These are phyloP conservation scores for Diogma glabrata DNA, from an alignment of 2,888 invertebrate species.

Conservation along the genomic window DNA sequence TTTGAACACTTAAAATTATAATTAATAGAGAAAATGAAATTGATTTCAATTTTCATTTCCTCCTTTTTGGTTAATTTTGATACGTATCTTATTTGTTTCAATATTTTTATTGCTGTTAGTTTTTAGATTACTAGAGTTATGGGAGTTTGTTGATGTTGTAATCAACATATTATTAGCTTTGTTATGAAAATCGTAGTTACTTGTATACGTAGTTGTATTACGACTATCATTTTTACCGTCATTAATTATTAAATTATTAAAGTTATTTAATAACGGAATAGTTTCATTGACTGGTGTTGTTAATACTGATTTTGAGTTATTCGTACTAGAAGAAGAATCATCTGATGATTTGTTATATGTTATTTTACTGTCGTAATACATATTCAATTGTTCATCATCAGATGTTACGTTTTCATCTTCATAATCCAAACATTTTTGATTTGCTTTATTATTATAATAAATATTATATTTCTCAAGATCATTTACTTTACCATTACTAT, in stretches of 20 bases:
- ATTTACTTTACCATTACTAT: background rate
- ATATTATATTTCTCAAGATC: too few relatives aligned
- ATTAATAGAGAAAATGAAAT: too few relatives aligned
- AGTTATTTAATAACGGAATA: slow-evolving; percentile 14
- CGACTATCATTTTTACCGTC: background rate
- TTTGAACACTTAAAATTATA: too few relatives aligned
- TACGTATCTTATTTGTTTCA: too few relatives aligned
- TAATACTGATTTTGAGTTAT: slow-evolving; percentile 19
- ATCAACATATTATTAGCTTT: too few relatives aligned
- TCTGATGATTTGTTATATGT: slow-evolving; percentile 15
- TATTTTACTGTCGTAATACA: background rate
- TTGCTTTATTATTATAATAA: too few relatives aligned
- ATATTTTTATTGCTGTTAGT: too few relatives aligned
- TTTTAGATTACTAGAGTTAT: too few relatives aligned
- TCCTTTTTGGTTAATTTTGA: too few relatives aligned
- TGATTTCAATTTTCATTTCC: too few relatives aligned
- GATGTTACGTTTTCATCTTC: background rate
- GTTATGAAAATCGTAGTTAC: background rate
- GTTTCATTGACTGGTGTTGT: slow-evolving; percentile 21
- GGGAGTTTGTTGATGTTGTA: too few relatives aligned
- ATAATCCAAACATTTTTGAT: too few relatives aligned
- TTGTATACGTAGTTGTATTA: background rate
- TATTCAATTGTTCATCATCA: slow-evolving; percentile 12
- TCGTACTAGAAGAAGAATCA: slow-evolving; percentile 22
- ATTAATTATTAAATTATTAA: background rate